phyloP scores from a whole-genome alignment of 2,888 invertebrate genomes.

The Cheilosia vernalis region DNA sequence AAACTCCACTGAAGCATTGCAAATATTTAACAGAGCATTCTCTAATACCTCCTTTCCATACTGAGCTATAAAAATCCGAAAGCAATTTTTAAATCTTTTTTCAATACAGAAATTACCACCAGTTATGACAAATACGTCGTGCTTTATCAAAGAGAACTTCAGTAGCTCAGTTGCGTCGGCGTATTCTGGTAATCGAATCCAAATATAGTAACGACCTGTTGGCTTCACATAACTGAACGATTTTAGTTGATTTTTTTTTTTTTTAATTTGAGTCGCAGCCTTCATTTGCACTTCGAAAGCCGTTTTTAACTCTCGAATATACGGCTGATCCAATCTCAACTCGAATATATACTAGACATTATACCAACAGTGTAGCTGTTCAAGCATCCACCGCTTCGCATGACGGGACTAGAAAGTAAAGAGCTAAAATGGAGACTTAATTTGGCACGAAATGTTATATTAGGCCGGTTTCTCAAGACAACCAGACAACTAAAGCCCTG shows the following conservation, averaged over 20 bases:
- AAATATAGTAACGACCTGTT: slow-evolving; percentile 86
- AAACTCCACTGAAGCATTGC: slow-evolving; percentile 81
- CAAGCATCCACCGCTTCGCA: slow-evolving; percentile 86
- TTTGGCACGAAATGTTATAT: no score
- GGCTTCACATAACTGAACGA: slow-evolving; percentile 83
- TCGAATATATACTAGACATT: slow-evolving; percentile 85
- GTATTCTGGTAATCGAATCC: slow-evolving; percentile 84
- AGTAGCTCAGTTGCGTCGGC: slow-evolving; percentile 82
- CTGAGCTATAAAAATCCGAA: slow-evolving; percentile 84
- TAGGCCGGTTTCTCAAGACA: no score
- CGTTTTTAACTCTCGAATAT: slow-evolving; percentile 82
- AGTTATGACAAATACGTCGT: slow-evolving; percentile 83
- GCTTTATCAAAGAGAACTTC: slow-evolving; percentile 82
- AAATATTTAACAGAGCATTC: slow-evolving; percentile 81
- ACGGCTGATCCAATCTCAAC: slow-evolving; percentile 84
- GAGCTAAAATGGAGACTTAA: background rate
- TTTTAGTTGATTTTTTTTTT: slow-evolving; percentile 82
- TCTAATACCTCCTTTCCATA: slow-evolving; percentile 82
- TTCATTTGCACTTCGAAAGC: slow-evolving; percentile 84
- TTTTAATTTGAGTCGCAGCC: slow-evolving; percentile 82
- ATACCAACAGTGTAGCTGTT: slow-evolving; percentile 86
- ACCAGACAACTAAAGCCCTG: no score
- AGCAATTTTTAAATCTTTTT: slow-evolving; percentile 81
- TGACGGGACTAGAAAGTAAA: slow-evolving; percentile 82
- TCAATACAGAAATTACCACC: slow-evolving; percentile 83